phyloP scores from a whole-genome alignment of 2,888 invertebrate species.

The Drosophila nr. perissopoda region DNA sequence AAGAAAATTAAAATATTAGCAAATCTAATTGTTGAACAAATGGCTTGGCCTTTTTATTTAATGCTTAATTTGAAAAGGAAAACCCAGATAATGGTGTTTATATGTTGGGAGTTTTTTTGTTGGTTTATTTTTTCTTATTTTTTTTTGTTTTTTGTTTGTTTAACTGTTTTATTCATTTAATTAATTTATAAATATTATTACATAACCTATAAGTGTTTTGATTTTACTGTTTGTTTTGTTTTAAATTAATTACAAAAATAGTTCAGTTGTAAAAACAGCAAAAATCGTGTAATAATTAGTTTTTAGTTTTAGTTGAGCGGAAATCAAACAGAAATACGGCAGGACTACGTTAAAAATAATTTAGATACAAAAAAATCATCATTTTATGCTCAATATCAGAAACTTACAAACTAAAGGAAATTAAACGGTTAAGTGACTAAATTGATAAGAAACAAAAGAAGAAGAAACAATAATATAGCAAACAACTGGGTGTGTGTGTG shows the following conservation, averaged over 20 bases:
- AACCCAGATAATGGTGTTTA: conserved; percentile 49
- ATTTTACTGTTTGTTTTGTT: conserved; percentile 36
- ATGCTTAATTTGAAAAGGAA: conserved; percentile 18
- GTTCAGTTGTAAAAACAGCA: conserved; percentile 62
- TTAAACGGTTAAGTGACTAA: conserved; percentile 42
- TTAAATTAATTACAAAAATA: conserved; percentile 69
- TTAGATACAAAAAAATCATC: conserved; percentile 25
- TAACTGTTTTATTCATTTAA: conserved; percentile 77
- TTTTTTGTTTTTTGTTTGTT: conserved; percentile 41
- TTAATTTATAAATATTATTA: conserved; percentile 81
- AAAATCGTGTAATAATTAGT: conserved; percentile 60
- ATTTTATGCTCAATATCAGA: conserved; percentile 6
- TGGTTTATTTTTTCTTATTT: conserved; percentile 34
- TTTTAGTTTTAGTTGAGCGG: conserved; percentile 67
- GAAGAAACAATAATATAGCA: conserved; percentile 18
- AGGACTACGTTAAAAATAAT: conserved; percentile 45
- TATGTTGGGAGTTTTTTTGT: conserved; percentile 50
- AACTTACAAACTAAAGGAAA: conserved; percentile 68
- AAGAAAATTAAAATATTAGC: conserved; percentile 45
- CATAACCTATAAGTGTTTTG: conserved; percentile 73
- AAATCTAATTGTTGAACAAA: conserved; percentile 44
- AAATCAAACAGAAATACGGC: conserved; percentile 50
- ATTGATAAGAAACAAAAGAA: conserved; percentile 32
- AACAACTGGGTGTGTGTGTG: conserved; percentile 19
- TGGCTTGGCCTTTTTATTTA: conserved; percentile 27